phyloP scores from a whole-genome alignment of 2,113 vertebrate species.

The Ochotona princeps region DNA sequence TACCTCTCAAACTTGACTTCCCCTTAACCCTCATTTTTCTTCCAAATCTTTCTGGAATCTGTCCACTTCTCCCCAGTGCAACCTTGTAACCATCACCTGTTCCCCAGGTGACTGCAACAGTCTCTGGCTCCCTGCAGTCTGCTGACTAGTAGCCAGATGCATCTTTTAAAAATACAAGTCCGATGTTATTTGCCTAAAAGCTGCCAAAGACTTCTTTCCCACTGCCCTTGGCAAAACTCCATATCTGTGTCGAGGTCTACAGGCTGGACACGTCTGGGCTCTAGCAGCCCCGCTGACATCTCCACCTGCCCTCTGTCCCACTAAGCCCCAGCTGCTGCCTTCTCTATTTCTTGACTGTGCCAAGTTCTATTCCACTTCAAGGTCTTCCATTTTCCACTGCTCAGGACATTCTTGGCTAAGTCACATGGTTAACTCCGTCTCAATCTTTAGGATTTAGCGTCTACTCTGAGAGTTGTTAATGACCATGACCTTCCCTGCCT shows the following conservation, averaged over 20 bases:
- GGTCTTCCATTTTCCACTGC: constrained; percentile 54
- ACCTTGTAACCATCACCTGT: not conserved
- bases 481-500: not conserved
- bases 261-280: not conserved
- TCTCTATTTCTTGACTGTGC: not conserved
- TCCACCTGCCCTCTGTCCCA: not conserved
- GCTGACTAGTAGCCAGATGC: not conserved
- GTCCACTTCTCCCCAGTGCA: not conserved
- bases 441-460: not conserved
- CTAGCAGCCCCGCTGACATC: not conserved
- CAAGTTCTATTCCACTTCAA: not conserved
- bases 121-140: not conserved
- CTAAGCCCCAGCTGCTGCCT: not conserved
- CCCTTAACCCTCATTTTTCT: not conserved
- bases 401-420: constrained; percentile 55
- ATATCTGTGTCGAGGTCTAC: not conserved
- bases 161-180: not conserved
- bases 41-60: not conserved
- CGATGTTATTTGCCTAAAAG: constrained; percentile 24
- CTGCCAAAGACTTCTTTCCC: not conserved
- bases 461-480: not conserved
- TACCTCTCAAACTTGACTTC: not conserved
- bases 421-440: constrained; percentile 41
- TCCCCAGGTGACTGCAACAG: not conserved
- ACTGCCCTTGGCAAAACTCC: not conserved